A percentile compares a stretch with the other conserved stretches of the same genome.
phyloP scores from a whole-genome alignment of 2,113 vertebrate species.

The Dicaeum eximium region DNA sequence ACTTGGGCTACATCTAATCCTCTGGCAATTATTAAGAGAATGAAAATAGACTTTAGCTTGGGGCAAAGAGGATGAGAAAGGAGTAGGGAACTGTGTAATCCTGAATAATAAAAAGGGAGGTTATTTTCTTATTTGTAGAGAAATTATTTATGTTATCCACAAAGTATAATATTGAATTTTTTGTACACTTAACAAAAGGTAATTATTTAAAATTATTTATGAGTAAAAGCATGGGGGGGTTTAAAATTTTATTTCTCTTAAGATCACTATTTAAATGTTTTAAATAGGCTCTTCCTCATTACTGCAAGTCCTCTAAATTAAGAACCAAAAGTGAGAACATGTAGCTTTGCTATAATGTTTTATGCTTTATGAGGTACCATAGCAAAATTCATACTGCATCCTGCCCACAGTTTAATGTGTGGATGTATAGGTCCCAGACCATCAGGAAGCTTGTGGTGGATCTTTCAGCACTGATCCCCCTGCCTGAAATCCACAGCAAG shows the following conservation, averaged over 20 bases:
- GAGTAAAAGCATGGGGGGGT: rapidly evolving
- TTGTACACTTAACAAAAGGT: not conserved
- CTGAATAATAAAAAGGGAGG: not conserved
- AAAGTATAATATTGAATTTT: not conserved
- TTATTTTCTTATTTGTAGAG: not conserved
- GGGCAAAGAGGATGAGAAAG: not conserved
- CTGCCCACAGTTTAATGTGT: not conserved
- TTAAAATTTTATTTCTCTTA: not conserved
- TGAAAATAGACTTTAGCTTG: not conserved
- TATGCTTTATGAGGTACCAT: not conserved
- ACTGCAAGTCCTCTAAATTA: not conserved
- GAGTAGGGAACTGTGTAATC: not conserved
- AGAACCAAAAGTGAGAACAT: not conserved
- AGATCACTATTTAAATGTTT: not conserved
- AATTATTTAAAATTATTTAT: not conserved
- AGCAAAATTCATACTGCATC: not conserved
- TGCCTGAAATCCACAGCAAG: not conserved
- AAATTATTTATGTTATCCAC: not conserved
- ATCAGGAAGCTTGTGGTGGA: not conserved
- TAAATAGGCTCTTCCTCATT: not conserved
- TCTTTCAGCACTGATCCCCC: not conserved
- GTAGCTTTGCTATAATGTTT: not conserved
- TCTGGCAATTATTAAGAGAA: not conserved
- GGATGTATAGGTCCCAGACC: not conserved
- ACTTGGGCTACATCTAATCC: not conserved